phyloP scores from a whole-genome alignment of 2,113 vertebrate species.

The Corythoichthys haematopterus region DNA sequence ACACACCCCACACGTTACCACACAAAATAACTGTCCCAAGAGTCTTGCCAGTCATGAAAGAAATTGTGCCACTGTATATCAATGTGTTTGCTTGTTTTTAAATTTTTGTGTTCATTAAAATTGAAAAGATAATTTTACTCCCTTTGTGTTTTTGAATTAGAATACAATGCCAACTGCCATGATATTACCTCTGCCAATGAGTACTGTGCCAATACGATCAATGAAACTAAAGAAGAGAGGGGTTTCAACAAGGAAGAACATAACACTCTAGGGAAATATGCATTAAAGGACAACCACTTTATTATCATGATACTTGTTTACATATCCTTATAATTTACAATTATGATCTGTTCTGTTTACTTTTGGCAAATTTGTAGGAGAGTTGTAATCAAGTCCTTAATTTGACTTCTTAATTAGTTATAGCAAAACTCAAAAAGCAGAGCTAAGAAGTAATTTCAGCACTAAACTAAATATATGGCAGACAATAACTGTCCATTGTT shows the following conservation, averaged over 20 bases:
- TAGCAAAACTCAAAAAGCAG: too few species aligned
- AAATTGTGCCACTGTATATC: not conserved
- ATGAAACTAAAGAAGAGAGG: not conserved
- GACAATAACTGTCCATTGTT: too few species aligned
- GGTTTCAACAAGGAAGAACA: not conserved
- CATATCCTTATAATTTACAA: not conserved
- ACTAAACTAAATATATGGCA: too few species aligned
- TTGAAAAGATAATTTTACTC: constrained; percentile 21
- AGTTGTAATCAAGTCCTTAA: too few species aligned
- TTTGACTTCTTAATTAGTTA: too few species aligned
- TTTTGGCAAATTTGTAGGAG: too few species aligned
- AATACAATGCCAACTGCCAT: not conserved
- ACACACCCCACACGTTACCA: too few species aligned
- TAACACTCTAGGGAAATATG: not conserved
- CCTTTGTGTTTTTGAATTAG: constrained; percentile 9
- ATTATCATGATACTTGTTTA: not conserved
- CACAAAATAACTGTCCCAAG: constrained; percentile 51
- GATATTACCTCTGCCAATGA: not conserved
- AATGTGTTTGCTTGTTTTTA: constrained; percentile 14
- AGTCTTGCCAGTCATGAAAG: not conserved
- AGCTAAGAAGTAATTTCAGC: too few species aligned
- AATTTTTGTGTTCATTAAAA: constrained; percentile 14
- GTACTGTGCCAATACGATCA: not conserved
- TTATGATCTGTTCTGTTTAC: not conserved
- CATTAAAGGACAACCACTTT: not conserved